These are phyloP conservation scores for Anoura caudifer DNA, from an alignment of 2,113 vertebrate species.

Conservation along the genomic window DNA sequence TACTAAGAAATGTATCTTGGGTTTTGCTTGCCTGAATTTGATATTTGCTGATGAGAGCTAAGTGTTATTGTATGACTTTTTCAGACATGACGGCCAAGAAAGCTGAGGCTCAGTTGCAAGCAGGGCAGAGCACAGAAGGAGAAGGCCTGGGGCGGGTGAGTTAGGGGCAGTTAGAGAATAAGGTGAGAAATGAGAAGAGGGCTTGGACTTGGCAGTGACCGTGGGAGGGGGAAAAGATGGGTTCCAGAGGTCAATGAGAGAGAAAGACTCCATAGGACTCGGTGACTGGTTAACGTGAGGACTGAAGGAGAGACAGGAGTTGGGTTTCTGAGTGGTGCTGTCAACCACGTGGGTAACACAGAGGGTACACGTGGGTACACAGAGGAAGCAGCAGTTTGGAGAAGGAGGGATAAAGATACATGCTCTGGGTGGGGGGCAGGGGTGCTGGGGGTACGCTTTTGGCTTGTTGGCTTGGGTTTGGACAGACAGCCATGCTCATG, in stretches of 20 bases:
- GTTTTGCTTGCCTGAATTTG: neutral
- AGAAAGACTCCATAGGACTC: accelerated
- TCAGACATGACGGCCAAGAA: neutral
- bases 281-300: neutral
- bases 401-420: neutral
- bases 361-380: no score
- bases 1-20: neutral
- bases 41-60: neutral
- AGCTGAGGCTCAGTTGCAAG: neutral
- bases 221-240: accelerated
- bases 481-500: accelerated
- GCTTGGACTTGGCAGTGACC: neutral
- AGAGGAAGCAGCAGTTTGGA: neutral
- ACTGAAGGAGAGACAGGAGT: neutral
- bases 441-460: accelerated
- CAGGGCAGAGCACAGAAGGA: accelerated
- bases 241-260: neutral
- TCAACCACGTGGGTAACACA: neutral
- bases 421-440: neutral
- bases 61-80: neutral
- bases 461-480: neutral
- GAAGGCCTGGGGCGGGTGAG: accelerated
- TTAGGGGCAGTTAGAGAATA: neutral
- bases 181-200: neutral
- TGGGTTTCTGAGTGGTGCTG: accelerated